A percentile compares a stretch with the other conserved stretches of the same genome.
Conservation (phyloP, 2,113 vertebrate species). For the Corvus hawaiiensis region DNA sequence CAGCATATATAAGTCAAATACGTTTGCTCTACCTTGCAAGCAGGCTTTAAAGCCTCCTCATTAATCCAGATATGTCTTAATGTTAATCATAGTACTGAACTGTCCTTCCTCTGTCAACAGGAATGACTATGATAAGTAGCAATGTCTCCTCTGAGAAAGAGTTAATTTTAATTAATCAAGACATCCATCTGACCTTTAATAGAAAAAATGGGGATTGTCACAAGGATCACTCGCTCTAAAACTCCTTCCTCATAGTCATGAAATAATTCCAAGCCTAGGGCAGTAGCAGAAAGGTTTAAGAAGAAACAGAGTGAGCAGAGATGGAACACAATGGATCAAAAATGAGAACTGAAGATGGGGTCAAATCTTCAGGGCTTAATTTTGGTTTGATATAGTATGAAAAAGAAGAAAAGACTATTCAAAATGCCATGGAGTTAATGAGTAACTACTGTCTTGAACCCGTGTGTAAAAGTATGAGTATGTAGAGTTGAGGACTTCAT, state of each 20-base stretch:
- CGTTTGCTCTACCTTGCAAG: neutral
- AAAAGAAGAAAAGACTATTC: neutral
- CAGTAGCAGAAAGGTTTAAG: neutral
- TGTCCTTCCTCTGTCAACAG: neutral
- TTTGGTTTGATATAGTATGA: neutral
- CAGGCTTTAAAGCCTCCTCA: neutral
- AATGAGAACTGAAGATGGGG: neutral
- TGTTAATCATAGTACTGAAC: neutral
- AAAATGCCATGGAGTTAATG: neutral
- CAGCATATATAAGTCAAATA: neutral
- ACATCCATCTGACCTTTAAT: neutral
- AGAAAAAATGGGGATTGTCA: neutral
- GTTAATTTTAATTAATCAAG: constrained; percentile 41
- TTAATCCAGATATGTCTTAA: neutral
- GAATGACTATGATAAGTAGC: neutral
- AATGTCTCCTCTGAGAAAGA: constrained; percentile 14
- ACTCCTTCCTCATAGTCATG: neutral
- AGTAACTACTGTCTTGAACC: neutral
- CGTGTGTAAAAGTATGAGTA: neutral
- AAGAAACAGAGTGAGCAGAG: neutral
- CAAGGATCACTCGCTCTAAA: neutral
- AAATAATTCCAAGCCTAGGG: neutral
- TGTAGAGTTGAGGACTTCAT: neutral
- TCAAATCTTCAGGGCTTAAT: neutral
- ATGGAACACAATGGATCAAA: neutral